A percentile compares a stretch with the other conserved stretches of the same genome.
These are phyloP conservation scores for Condylura cristata DNA, from an alignment of 2,113 vertebrate species.

Conservation along the genomic window DNA sequence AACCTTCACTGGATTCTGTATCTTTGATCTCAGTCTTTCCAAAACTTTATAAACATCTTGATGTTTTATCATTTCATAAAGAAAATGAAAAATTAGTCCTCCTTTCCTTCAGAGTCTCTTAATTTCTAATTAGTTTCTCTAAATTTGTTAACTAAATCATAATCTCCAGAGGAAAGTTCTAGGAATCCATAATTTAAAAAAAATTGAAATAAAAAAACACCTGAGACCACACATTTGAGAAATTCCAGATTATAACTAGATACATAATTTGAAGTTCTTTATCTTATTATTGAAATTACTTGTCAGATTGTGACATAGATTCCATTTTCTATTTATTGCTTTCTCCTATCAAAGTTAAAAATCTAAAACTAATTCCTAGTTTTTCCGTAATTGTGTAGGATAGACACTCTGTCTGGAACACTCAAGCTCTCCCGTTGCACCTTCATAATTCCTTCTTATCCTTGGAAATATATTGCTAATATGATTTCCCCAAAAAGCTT, in stretches of 20 bases:
- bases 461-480: conserved; percentile 10
- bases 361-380: neutral
- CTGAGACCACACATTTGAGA: neutral
- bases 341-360: neutral
- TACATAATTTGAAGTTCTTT: neutral
- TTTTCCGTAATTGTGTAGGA: neutral
- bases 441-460: neutral
- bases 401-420: neutral
- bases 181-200: neutral
- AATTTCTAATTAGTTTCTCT: neutral
- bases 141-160: neutral
- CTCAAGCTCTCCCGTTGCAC: neutral
- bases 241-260: neutral
- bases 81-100: neutral
- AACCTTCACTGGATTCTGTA: neutral
- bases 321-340: neutral
- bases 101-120: neutral
- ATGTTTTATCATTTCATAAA: conserved; percentile 17
- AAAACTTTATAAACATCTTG: conserved; percentile 10
- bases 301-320: neutral
- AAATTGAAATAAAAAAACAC: neutral
- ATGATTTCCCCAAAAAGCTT: neutral
- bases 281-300: neutral
- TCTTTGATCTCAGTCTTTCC: neutral
- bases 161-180: neutral